A percentile compares a stretch with the other conserved stretches of the same genome.
Evolutionary conservation across 2,113 vertebrate genomes (phyloP).

Genomic region (Myrmophylax atrothorax): DNA sequence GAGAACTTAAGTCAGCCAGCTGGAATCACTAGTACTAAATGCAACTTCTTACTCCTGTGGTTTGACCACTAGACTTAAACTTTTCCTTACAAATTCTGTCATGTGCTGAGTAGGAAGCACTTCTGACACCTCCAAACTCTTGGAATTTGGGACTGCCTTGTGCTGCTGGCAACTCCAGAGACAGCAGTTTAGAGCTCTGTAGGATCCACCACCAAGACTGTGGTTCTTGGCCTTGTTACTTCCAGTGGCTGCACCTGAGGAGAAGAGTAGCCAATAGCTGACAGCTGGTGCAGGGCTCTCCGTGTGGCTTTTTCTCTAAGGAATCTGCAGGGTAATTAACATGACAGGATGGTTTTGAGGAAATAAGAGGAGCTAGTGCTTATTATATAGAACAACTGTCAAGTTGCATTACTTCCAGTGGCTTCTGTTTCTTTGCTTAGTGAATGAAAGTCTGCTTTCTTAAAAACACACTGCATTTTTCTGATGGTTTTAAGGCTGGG

Average conservation of each 20-base stretch:
- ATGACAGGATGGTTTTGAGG: slow-evolving; percentile 33
- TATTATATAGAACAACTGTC: slow-evolving; percentile 36
- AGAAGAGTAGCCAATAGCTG: slow-evolving; percentile 37
- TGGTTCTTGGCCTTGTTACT: slow-evolving; percentile 12
- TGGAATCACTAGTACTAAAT: not conserved
- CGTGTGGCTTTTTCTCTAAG: slow-evolving; percentile 22
- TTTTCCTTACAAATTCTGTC: not conserved
- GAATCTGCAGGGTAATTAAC: slow-evolving; percentile 52
- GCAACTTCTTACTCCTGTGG: not conserved
- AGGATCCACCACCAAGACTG: not conserved
- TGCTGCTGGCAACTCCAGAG: not conserved
- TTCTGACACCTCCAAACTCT: not conserved
- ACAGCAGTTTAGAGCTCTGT: not conserved
- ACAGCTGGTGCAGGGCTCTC: slow-evolving; percentile 32
- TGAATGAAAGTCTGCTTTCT: slow-evolving; percentile 1
- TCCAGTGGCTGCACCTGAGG: slow-evolving; percentile 30
- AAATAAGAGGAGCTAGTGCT: not conserved
- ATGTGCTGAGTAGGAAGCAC: not conserved
- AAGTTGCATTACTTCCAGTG: slow-evolving; percentile 38
- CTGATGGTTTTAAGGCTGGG: not conserved
- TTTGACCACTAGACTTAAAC: not conserved
- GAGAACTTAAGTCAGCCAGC: not conserved
- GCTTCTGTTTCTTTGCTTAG: slow-evolving; percentile 1
- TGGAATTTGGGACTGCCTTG: not conserved
- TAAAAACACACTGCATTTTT: not conserved